phyloP scores from a whole-genome alignment of 2,797 vertebrate species.

The Spea hammondii region DNA sequence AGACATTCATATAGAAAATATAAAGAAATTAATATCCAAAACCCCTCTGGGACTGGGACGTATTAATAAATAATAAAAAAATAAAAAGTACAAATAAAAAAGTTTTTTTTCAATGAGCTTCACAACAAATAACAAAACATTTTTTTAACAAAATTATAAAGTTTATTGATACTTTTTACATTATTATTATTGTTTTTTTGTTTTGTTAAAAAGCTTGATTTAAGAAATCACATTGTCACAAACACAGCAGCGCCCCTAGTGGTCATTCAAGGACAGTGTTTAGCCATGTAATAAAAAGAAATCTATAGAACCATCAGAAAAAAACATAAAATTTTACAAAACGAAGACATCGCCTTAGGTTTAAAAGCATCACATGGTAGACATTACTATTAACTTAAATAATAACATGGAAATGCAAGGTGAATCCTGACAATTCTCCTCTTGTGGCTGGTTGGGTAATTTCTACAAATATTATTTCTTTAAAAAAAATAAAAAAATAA shows the following conservation, averaged over 20 bases:
- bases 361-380: no score
- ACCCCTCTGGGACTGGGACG: no score
- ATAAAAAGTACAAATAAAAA: neutral
- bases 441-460: no score
- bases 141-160: conserved; percentile 45
- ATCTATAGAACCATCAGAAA: neutral
- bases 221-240: neutral
- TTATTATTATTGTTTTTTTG: neutral
- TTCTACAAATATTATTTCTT: no score
- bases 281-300: neutral
- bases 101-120: neutral
- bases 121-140: neutral
- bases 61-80: neutral
- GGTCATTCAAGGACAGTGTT: neutral
- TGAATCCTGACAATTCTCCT: no score
- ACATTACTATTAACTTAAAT: no score
- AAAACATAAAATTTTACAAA: neutral
- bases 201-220: conserved; percentile 16
- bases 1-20: no score
- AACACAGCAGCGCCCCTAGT: neutral
- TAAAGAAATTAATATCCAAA: no score
- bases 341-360: no score
- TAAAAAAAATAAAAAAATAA: no score
- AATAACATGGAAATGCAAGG: no score
- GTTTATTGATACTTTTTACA: conserved; percentile 32